These are phyloP conservation scores for Turritopsis dohrnii DNA, from an alignment of 30 jellyfish, hydroid and myxozoan genomes.

Conservation along the genomic window DNA sequence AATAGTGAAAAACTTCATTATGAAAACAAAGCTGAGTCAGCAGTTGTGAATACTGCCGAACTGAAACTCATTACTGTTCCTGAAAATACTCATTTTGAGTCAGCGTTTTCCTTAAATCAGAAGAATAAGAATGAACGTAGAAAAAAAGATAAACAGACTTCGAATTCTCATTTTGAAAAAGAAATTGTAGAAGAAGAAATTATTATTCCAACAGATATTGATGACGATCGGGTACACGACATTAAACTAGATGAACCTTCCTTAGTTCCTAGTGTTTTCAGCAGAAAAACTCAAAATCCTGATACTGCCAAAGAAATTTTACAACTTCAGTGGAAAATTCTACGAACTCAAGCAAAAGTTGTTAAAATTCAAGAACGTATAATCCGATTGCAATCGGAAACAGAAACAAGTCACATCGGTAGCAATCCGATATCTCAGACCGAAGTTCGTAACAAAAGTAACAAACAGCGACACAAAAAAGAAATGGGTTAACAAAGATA, in stretches of 20 bases:
- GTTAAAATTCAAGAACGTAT: conserved; percentile 89
- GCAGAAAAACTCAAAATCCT: conserved; percentile 68
- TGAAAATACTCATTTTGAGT: not conserved
- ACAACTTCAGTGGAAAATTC: conserved; percentile 82
- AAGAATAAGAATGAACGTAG: not conserved
- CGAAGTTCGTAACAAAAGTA: not conserved
- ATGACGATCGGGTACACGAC: not conserved
- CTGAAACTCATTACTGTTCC: not conserved
- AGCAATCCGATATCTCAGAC: not conserved
- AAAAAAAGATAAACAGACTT: not conserved
- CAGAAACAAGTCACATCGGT: not conserved
- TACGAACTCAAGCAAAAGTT: conserved; percentile 93
- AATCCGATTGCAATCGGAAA: conserved; percentile 20
- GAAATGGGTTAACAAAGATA: not conserved
- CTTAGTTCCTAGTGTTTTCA: conserved; percentile 45
- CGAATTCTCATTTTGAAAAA: not conserved
- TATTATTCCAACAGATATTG: not conserved
- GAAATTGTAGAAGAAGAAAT: not conserved
- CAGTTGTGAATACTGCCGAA: not conserved
- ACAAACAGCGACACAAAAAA: not conserved
- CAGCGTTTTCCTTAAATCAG: not conserved
- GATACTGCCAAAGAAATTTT: conserved; percentile 84
- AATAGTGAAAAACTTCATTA: not conserved
- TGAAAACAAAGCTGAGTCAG: not conserved
- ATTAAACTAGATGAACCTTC: conserved; percentile 24